Evolutionary conservation across 1,140 invertebrate genomes (phyloP).

Genomic region (Drosophila pectinifera): DNA sequence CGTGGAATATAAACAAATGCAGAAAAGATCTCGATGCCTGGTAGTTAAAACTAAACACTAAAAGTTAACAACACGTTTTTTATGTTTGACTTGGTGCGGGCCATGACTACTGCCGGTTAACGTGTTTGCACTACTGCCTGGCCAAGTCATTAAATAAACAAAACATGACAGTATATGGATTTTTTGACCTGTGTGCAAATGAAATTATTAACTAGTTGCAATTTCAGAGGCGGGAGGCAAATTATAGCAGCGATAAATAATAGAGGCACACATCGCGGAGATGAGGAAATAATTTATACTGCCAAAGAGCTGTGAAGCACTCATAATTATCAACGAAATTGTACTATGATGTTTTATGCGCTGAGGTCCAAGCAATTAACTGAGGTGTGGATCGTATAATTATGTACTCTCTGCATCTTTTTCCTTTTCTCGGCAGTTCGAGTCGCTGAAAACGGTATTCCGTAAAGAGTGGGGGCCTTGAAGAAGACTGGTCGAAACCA

Average conservation of each 20-base stretch:
- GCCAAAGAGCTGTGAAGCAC: constrained; percentile 25
- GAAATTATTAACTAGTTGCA: constrained; percentile 49
- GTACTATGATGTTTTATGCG: not conserved
- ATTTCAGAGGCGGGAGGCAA: constrained; percentile 15
- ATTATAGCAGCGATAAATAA: constrained; percentile 23
- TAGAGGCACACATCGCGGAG: not conserved
- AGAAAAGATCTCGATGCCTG: constrained; percentile 5
- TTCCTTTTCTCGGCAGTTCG: not conserved
- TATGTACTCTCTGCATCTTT: constrained; percentile 1
- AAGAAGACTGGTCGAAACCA: constrained; percentile 4
- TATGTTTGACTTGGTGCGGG: constrained; percentile 30
- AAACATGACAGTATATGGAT: constrained; percentile 17
- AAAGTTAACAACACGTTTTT: constrained; percentile 45
- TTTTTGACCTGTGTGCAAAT: constrained; percentile 38
- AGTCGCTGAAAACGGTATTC: constrained; percentile 6
- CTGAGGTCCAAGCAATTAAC: constrained; percentile 36
- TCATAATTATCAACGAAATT: constrained; percentile 25
- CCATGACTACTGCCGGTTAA: constrained; percentile 36
- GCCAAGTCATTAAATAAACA: constrained; percentile 13
- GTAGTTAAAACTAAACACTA: constrained; percentile 32
- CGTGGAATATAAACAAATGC: constrained; percentile 50
- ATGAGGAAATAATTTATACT: constrained; percentile 45
- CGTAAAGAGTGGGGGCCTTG: constrained; percentile 36
- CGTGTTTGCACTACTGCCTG: constrained; percentile 44
- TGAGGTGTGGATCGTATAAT: constrained; percentile 41